Evolutionary conservation across 2,888 invertebrate species (phyloP), one percentile per base, ranked within the genome.

Genomic region (Erannis defoliaria): DNA sequence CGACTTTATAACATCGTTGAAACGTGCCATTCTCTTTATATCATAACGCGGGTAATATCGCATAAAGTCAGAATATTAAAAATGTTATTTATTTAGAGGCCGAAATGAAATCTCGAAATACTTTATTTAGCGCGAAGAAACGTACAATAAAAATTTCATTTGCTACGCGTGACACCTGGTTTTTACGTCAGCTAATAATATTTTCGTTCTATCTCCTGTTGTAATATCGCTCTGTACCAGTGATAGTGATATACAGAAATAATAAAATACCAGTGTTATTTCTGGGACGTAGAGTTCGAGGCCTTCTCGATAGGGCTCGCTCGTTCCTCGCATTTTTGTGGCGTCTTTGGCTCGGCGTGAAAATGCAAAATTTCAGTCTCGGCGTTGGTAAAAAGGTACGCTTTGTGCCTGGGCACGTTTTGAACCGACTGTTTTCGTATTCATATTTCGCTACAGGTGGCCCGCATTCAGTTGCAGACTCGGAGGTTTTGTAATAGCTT

Each of bases 251-350:
- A 40, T 51, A 54, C 56, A 67, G 60, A 67, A 55, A 65, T 69
- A 71, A 72, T 70, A 71, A 68, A 71, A 69, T 74, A 64, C 66
- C 71, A 71, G 63, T 74, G 72, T 78, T 79, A 81, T 80, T 75
- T 77, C 65, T 68, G 76, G 72, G 67, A 70, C 74, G 62, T 55
- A 57, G 67, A 71, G 72, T 66, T 69, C 56, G 62, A 60, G 66
- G 70, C 72, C 62, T 67, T 63, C 68, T 66, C 54, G 62, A 57
- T 59, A 71, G 74, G 75, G 74, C 75, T 69, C 70, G 42, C 21
- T 10, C 78, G 82, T 82, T 84, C 80, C 77, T 81, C 75, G 74
- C 82, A 85, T 85, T 85, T 84, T 82, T 83, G 84, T 77, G 85
- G 84, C 76, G 77, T 77, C 80, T 85, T 81, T 84, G 78, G 76